These are phyloP conservation scores for Drosophila setifemur DNA, from an alignment of 1,140 invertebrate species.

Conservation along the genomic window DNA sequence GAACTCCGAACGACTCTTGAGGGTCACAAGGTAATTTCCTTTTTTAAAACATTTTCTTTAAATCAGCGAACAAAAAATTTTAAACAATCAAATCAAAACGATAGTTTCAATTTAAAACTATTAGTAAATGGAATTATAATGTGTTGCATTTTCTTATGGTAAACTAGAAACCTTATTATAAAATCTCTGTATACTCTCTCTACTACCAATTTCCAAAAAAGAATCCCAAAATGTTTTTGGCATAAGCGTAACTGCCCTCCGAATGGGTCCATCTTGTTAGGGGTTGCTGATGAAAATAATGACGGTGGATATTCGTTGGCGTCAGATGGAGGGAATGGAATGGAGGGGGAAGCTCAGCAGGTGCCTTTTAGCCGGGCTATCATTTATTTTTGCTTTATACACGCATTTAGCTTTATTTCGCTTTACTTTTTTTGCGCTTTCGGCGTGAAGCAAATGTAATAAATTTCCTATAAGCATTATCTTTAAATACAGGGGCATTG, in stretches of 20 bases:
- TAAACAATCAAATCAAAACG: too few species aligned
- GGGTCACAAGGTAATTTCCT: background rate
- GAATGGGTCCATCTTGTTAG: too few species aligned
- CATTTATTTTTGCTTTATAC: slow-evolving; percentile 64
- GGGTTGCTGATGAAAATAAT: slow-evolving; percentile 32
- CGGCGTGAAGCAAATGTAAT: slow-evolving; percentile 53
- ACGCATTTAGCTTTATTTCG: slow-evolving; percentile 61
- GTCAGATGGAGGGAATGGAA: background rate
- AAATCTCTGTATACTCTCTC: too few species aligned
- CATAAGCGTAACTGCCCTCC: background rate
- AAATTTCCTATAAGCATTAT: slow-evolving; percentile 71
- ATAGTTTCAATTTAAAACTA: too few species aligned
- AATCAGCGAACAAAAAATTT: too few species aligned
- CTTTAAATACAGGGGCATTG: slow-evolving; percentile 50
- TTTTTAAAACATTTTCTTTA: background rate
- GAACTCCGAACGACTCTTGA: too few species aligned
- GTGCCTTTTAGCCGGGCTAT: slow-evolving; percentile 41
- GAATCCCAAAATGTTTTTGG: too few species aligned
- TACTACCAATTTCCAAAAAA: too few species aligned
- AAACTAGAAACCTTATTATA: too few species aligned
- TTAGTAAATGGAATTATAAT: too few species aligned
- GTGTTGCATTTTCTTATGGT: too few species aligned
- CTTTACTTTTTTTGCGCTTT: slow-evolving; percentile 17
- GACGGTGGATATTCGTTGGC: slow-evolving; percentile 30
- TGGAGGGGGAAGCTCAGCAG: slow-evolving; percentile 32